These are phyloP conservation scores for Pseudopleuronectes americanus DNA, from an alignment of 2,797 vertebrate species.

Conservation along the genomic window DNA sequence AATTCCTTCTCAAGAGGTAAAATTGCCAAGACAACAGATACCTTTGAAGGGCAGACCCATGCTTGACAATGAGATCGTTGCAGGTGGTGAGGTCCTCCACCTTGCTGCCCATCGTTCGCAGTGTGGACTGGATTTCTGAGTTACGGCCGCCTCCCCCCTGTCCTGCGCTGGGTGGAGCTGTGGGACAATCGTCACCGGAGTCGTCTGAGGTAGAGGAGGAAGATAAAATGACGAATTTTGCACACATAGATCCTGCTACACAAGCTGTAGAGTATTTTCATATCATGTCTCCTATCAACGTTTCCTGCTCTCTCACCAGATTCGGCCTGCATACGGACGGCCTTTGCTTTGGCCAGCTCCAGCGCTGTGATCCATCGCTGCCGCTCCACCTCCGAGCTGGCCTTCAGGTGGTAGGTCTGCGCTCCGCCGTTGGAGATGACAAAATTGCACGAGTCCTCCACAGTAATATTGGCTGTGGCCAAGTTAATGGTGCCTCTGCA, in stretches of 20 bases:
- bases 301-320: conserved; percentile 84
- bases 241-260: neutral
- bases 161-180: conserved; percentile 81
- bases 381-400: conserved; percentile 94
- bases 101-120: conserved; percentile 92
- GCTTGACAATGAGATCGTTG: conserved; percentile 97
- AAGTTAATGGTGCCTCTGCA: conserved; percentile 97
- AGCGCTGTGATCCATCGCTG: conserved; percentile 97
- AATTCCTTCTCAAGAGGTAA: neutral
- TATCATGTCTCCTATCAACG: neutral
- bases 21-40: conserved; percentile 30
- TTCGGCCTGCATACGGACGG: conserved; percentile 92
- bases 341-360: conserved; percentile 95
- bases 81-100: conserved; percentile 96
- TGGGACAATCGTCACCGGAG: conserved; percentile 90
- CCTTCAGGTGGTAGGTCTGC: conserved; percentile 97
- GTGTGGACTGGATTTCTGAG: conserved; percentile 92
- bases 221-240: neutral
- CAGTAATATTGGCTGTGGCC: conserved; percentile 93
- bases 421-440: conserved; percentile 96
- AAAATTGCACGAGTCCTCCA: conserved; percentile 97
- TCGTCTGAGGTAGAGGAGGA: conserved; percentile 84
- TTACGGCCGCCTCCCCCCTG: conserved; percentile 84
- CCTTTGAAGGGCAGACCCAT: conserved; percentile 95
- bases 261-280: neutral